Base-by-base conservation (phyloP, 2,797 vertebrate genomes). In the Chiloscyllium punctatum region DNA sequence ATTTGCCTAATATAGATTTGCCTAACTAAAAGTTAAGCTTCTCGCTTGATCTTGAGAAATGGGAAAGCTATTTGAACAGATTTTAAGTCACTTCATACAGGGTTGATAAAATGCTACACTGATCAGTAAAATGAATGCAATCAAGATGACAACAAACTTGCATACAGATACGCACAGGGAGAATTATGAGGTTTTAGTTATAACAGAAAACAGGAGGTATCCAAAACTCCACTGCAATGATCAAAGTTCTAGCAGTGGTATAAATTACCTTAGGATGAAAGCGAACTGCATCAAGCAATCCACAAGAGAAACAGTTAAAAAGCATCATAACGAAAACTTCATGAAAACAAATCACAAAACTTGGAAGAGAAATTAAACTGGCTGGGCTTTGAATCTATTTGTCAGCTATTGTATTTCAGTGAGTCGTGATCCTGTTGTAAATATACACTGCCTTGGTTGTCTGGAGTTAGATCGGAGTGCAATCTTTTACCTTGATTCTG, bases 401-500 rank as follows among this genome's bases (percentile, higher is more conserved):
- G 5, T 48, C 18, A 48, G 82, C 42, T 15, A 82, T 15, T 21
- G 5, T 84, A 42, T 7, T 16, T 23, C 37, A 84, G 37, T 18
- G 37, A 48, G 1, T 84, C 48, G 42, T 48, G 18, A 48, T 48
- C 82, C 42, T 48, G 21, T 23, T 25, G 42, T 23, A 84, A 48
- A 48, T 25, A 8, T 77, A 11, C 8, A 0, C 6, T 33, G 27
- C 69, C 69, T 77, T 9, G 5, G 99, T 96, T 99, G 99, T 97
- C 99, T 99, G 97, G 99, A 99, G 96, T 96, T 99, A 97, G 99
- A 99, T 97, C 98, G 99, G 96, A 99, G 99, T 97, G 99, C 99
- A 0, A 99, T 99, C 97, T 98, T 99, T 97, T 99, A 99, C 97
- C 97, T 99, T 97, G 99, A 99, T 96, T 99, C 99, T 0, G 97